Evolutionary conservation across 2,888 invertebrate species (phyloP).

Genomic region (Rutpela maculata): DNA sequence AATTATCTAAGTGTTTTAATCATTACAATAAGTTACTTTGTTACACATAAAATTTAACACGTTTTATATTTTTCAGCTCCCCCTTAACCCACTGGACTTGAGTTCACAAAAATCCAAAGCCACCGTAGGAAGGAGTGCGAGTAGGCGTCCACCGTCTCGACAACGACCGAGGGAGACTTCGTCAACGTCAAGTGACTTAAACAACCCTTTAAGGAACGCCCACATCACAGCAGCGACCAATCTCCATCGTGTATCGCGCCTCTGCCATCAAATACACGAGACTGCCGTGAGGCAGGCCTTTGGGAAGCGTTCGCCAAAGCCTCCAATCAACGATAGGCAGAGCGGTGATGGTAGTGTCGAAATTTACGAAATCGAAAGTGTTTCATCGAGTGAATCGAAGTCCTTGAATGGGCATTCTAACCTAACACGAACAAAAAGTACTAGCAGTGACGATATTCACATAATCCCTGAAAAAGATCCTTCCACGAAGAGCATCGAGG

Average conservation of each 20-base stretch:
- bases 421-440: conserved; percentile 72
- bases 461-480: conserved; percentile 64
- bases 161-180: conserved; percentile 61
- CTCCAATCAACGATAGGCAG: conserved; percentile 61
- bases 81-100: conserved; percentile 75
- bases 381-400: conserved; percentile 45
- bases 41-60: conserved; percentile 9
- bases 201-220: conserved; percentile 54
- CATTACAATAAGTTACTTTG: neutral
- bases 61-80: conserved; percentile 70
- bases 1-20: too few species aligned
- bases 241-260: conserved; percentile 72
- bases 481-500: conserved; percentile 67
- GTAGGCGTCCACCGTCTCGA: conserved; percentile 75
- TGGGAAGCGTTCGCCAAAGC: conserved; percentile 57
- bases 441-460: conserved; percentile 75
- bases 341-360: conserved; percentile 67
- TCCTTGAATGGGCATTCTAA: conserved; percentile 59
- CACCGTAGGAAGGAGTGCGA: conserved; percentile 74
- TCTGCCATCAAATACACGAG: conserved; percentile 75
- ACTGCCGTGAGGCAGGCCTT: conserved; percentile 71
- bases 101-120: conserved; percentile 75
- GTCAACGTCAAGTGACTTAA: conserved; percentile 47
- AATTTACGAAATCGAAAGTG: conserved; percentile 66
- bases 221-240: conserved; percentile 67